Conservation (phyloP, 2,797 vertebrate genomes). For the Schizopygopsis pylzovi region DNA sequence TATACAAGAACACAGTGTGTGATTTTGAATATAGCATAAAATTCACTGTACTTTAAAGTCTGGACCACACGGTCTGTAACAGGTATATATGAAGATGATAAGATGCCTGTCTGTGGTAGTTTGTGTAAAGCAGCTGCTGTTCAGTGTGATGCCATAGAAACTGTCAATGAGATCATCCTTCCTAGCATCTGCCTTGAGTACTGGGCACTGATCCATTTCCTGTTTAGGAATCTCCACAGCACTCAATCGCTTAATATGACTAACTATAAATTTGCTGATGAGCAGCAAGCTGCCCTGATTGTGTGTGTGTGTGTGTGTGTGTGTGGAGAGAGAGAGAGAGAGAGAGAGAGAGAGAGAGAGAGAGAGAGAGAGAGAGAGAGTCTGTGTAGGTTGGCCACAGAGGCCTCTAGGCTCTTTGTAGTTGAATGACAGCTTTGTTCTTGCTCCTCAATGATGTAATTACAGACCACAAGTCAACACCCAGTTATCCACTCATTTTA, state of each 20-base stretch:
- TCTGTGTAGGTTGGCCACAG: slow-evolving; percentile 31
- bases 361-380: neutral
- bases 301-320: neutral
- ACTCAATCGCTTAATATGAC: neutral
- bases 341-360: too few species aligned
- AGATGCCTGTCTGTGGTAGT: neutral
- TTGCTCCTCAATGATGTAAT: slow-evolving; percentile 62
- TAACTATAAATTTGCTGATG: slow-evolving; percentile 11
- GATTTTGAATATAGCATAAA: neutral
- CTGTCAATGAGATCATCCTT: slow-evolving; percentile 3
- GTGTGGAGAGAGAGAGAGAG: too few species aligned
- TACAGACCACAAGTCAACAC: slow-evolving; percentile 62
- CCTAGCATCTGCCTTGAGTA: neutral
- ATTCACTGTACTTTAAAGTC: neutral
- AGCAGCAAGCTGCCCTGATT: slow-evolving; percentile 8
- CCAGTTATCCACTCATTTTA: slow-evolving; percentile 4
- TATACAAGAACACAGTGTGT: neutral
- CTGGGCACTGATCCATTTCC: neutral
- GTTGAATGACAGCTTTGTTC: slow-evolving; percentile 63
- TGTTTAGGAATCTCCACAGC: slow-evolving; percentile 12
- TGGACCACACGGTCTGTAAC: neutral
- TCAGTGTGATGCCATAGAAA: slow-evolving; percentile 5
- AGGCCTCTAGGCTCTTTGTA: slow-evolving; percentile 59
- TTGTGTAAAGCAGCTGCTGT: slow-evolving; percentile 11
- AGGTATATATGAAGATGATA: neutral